Percentiles rank a stretch among this genome's conserved stretches.
Evolutionary conservation across 30 jellyfish, hydroid and myxozoan genomes (phyloP).

Genomic region (Clytia hemisphaerica): DNA sequence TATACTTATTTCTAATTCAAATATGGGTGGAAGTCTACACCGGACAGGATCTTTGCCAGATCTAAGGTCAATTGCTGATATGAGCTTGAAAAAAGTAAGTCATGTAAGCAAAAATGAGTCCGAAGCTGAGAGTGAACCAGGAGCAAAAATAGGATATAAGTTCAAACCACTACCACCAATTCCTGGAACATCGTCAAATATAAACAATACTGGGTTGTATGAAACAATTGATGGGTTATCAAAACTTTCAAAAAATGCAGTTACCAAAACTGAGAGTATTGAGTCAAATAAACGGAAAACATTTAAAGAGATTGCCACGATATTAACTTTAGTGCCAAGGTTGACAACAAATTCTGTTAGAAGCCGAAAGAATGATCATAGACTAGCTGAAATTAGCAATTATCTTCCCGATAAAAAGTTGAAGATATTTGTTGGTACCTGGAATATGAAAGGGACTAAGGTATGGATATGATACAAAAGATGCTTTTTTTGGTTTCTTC

Average conservation of each 20-base stretch:
- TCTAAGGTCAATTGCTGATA: constrained; percentile 11
- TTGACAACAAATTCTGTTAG: constrained; percentile 84
- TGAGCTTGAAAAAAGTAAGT: constrained; percentile 14
- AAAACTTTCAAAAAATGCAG: constrained; percentile 19
- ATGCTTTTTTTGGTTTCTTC: too few species aligned
- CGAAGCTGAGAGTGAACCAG: constrained; percentile 46
- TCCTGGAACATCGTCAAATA: constrained; percentile 31
- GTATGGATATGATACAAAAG: too few species aligned
- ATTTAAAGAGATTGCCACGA: constrained; percentile 77
- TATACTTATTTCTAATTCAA: constrained; percentile 6
- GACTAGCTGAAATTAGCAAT: constrained; percentile 55
- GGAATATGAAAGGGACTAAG: constrained; percentile 99
- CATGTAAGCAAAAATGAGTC: constrained; percentile 37
- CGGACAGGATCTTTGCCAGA: constrained; percentile 29
- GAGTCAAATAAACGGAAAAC: constrained; percentile 36
- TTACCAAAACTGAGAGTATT: constrained; percentile 10
- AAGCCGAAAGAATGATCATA: constrained; percentile 65
- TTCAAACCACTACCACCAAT: constrained; percentile 79
- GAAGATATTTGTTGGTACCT: constrained; percentile 77
- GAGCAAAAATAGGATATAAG: constrained; percentile 31
- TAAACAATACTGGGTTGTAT: constrained; percentile 4
- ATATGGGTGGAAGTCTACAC: constrained; percentile 5
- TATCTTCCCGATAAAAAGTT: constrained; percentile 85
- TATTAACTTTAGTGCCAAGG: constrained; percentile 76
- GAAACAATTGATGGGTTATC: neutral